Conservation (phyloP, 2,797 vertebrate genomes). For the Apogon hyalosoma region DNA sequence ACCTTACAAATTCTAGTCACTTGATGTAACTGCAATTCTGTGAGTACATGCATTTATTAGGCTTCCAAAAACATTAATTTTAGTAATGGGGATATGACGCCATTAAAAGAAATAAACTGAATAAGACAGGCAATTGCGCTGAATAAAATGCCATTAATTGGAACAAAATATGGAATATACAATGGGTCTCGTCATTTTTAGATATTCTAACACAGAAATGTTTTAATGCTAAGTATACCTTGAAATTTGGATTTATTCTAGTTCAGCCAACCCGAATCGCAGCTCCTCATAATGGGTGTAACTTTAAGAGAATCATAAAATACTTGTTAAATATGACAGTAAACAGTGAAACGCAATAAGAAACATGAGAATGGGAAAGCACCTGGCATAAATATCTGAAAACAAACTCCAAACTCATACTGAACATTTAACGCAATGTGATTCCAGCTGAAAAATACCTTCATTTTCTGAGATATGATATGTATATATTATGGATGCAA, state of each 20-base stretch:
- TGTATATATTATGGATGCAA: constrained; percentile 5
- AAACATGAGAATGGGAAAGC: constrained; percentile 1
- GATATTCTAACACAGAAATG: too few relatives aligned
- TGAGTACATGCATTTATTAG: too few relatives aligned
- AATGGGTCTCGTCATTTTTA: too few relatives aligned
- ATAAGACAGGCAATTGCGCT: too few relatives aligned
- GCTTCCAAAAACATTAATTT: too few relatives aligned
- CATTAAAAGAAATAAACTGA: too few relatives aligned
- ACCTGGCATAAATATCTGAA: neutral
- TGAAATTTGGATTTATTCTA: neutral
- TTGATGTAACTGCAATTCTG: too few relatives aligned
- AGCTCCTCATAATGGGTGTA: neutral
- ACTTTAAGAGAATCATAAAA: neutral
- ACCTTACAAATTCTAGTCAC: too few relatives aligned
- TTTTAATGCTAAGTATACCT: too few relatives aligned
- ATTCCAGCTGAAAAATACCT: neutral
- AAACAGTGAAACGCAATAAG: neutral
- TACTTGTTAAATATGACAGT: neutral
- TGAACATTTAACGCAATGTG: neutral
- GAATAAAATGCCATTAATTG: too few relatives aligned
- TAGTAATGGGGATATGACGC: too few relatives aligned
- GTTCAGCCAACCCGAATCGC: neutral
- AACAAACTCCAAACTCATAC: neutral
- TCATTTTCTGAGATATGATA: constrained; percentile 10
- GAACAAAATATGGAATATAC: too few relatives aligned